Percentiles rank a stretch among this genome's conserved stretches.
These are phyloP conservation scores for Pseudomyrmex sp. DNA, from an alignment of 1,140 invertebrate species.

Conservation along the genomic window DNA sequence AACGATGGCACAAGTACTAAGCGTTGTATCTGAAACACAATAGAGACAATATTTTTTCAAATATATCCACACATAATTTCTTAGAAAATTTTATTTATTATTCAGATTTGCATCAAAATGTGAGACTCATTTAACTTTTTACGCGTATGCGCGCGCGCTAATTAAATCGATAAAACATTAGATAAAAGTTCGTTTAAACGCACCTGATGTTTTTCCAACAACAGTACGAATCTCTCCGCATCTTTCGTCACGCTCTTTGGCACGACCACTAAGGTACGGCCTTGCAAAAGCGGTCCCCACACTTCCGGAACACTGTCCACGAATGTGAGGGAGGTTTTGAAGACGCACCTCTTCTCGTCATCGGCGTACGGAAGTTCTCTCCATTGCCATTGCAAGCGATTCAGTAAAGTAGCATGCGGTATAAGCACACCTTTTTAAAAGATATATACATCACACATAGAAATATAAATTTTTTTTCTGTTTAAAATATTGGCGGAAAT, in stretches of 20 bases:
- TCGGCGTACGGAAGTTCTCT: conserved; percentile 89
- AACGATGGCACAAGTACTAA: conserved; percentile 94
- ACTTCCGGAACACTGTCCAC: conserved; percentile 95
- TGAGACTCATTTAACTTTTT: not conserved
- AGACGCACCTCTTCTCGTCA: conserved; percentile 90
- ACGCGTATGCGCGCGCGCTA: too few relatives aligned
- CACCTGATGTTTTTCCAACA: conserved; percentile 90
- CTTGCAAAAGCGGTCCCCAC: conserved; percentile 92
- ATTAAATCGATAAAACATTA: not conserved
- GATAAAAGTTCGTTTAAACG: conserved; percentile 21
- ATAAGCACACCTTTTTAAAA: conserved; percentile 81
- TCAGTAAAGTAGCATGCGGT: conserved; percentile 91
- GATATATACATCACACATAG: not conserved
- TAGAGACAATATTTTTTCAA: not conserved
- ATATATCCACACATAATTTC: not conserved
- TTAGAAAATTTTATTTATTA: too few relatives aligned
- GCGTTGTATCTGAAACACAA: conserved; percentile 88
- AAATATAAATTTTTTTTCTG: too few relatives aligned
- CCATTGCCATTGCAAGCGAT: conserved; percentile 95
- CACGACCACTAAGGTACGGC: conserved; percentile 89
- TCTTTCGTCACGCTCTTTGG: conserved; percentile 90
- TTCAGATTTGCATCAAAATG: not conserved
- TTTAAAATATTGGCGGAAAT: too few relatives aligned
- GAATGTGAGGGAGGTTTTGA: conserved; percentile 95
- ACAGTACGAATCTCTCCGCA: conserved; percentile 89